A percentile compares a stretch with the other conserved stretches of the same genome.
These are phyloP conservation scores for Lucinisca nassula DNA, from an alignment of 2,888 invertebrate genomes.

Conservation along the genomic window DNA sequence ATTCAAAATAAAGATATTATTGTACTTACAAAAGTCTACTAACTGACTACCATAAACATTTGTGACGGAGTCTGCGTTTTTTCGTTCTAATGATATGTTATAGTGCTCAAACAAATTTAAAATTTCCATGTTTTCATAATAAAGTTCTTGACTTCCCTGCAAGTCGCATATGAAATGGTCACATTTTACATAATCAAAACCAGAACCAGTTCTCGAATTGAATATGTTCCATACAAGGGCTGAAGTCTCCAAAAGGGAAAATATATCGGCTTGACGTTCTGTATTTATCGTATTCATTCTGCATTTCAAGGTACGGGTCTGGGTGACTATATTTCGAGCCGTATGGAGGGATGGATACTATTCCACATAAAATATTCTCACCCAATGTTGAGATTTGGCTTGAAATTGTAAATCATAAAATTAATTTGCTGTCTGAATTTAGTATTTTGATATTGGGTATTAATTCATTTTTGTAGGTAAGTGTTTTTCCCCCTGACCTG, in stretches of 20 bases:
- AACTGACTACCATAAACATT: constrained; percentile 11
- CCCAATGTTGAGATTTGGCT: background rate
- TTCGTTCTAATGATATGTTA: background rate
- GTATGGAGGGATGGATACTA: constrained; percentile 7
- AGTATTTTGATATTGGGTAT: background rate
- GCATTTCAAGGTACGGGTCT: constrained; percentile 23
- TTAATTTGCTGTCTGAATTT: background rate
- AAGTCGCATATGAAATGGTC: background rate
- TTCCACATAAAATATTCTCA: background rate
- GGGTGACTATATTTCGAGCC: background rate
- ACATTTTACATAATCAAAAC: background rate
- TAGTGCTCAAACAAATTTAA: background rate
- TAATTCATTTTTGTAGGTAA: background rate
- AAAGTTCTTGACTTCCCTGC: background rate
- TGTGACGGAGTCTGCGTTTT: background rate
- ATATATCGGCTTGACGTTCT: background rate
- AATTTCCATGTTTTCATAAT: background rate
- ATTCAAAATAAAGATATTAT: background rate
- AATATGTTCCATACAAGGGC: too few relatives aligned
- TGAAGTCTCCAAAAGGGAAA: constrained; percentile 10
- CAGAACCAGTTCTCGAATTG: background rate
- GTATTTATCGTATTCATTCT: background rate
- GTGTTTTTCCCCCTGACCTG: constrained; percentile 7
- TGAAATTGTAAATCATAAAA: background rate
- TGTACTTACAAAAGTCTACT: background rate